Conservation (phyloP, 2,113 vertebrate genomes). For the Podiceps cristatus region DNA sequence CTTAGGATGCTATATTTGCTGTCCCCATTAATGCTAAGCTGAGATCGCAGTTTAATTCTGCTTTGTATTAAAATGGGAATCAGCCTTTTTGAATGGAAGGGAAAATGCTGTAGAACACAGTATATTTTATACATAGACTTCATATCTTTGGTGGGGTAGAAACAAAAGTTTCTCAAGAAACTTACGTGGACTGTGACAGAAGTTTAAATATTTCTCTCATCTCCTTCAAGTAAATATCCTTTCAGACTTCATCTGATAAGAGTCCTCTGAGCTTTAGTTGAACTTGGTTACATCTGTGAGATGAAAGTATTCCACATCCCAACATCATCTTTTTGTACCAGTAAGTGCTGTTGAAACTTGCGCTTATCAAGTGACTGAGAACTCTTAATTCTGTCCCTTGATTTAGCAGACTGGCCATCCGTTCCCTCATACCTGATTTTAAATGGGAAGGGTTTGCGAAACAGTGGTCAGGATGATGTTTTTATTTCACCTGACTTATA, state of each 20-base stretch:
- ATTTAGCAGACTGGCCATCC: neutral
- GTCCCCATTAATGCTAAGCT: slow-evolving; percentile 16
- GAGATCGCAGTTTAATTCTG: slow-evolving; percentile 28
- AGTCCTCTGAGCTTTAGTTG: neutral
- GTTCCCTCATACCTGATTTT: neutral
- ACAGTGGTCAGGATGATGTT: neutral
- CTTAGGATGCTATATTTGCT: slow-evolving; percentile 1
- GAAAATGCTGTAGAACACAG: neutral
- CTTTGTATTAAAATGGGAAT: neutral
- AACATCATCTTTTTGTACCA: neutral
- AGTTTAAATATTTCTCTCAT: neutral
- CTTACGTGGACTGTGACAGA: neutral
- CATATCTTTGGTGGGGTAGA: neutral
- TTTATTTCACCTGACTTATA: neutral
- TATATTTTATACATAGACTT: neutral
- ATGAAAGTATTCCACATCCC: neutral
- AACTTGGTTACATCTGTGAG: neutral
- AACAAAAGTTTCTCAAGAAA: slow-evolving; percentile 5
- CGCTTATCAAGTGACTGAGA: neutral
- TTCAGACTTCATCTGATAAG: neutral
- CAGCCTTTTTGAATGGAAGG: neutral
- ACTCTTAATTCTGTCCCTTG: neutral
- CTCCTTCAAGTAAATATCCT: neutral
- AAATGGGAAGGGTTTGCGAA: neutral
- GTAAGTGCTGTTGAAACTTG: neutral